phyloP scores from a whole-genome alignment of 2,797 vertebrate species.

The Anguilla anguilla region DNA sequence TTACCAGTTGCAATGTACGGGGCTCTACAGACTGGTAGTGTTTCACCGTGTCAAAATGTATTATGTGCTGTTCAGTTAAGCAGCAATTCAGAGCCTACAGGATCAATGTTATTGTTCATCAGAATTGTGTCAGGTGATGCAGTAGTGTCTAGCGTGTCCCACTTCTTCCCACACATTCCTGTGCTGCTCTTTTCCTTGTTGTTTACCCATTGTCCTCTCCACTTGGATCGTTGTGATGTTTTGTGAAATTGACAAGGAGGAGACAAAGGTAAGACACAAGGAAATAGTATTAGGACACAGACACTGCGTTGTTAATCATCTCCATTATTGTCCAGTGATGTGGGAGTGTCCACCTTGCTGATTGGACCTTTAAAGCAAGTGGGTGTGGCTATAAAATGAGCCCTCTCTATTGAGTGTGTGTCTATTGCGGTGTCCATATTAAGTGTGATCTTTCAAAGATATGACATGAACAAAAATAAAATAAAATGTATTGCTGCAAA shows the following conservation, averaged over 20 bases:
- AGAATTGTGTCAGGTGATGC: background rate
- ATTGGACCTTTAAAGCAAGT: background rate
- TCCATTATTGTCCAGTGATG: background rate
- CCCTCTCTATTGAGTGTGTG: background rate
- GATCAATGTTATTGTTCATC: background rate
- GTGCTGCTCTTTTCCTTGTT: background rate
- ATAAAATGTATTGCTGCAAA: background rate
- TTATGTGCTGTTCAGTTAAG: background rate
- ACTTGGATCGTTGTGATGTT: background rate
- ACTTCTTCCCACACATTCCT: background rate
- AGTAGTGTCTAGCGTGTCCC: background rate
- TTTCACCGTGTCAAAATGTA: no score
- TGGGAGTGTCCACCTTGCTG: background rate
- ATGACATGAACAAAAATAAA: background rate
- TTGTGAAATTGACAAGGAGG: background rate
- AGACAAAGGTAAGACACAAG: background rate
- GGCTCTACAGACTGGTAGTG: background rate
- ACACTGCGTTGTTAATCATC: background rate
- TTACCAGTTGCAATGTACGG: background rate
- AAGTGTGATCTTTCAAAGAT: background rate
- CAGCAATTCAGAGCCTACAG: background rate
- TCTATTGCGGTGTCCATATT: background rate
- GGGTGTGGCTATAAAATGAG: background rate
- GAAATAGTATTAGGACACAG: no score
- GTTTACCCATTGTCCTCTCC: background rate